These are phyloP conservation scores for Coreius guichenoti DNA, from an alignment of 2,797 vertebrate genomes.

Conservation along the genomic window DNA sequence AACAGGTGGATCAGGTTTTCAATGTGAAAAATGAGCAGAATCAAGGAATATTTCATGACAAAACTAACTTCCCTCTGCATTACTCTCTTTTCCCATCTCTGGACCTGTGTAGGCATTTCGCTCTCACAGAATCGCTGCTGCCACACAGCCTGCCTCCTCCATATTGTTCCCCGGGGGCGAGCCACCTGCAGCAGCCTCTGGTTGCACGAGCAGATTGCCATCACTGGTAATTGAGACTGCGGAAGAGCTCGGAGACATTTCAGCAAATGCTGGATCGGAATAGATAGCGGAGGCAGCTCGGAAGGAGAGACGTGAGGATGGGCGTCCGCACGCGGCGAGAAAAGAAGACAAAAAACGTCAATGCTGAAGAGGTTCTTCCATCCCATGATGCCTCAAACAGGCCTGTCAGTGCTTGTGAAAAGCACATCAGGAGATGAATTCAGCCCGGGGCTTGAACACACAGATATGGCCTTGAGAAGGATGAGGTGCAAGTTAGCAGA, in stretches of 20 bases:
- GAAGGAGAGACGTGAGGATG: slow-evolving; percentile 17
- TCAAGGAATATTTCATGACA: neutral
- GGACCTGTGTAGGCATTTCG: slow-evolving; percentile 34
- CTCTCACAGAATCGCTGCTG: slow-evolving; percentile 20
- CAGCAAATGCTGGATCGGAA: slow-evolving; percentile 27
- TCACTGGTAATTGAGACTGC: slow-evolving; percentile 61
- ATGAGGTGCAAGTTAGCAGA: neutral
- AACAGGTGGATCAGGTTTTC: neutral
- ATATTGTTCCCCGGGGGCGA: slow-evolving; percentile 52
- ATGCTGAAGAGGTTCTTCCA: slow-evolving; percentile 31
- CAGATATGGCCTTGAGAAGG: slow-evolving; percentile 18
- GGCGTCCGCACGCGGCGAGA: neutral
- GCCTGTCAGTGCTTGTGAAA: slow-evolving; percentile 46
- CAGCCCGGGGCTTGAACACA: slow-evolving; percentile 34
- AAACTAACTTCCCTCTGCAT: neutral
- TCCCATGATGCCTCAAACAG: slow-evolving; percentile 49
- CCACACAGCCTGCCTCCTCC: slow-evolving; percentile 39
- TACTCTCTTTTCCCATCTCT: slow-evolving; percentile 22
- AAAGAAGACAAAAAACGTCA: slow-evolving; percentile 25
- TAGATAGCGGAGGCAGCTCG: slow-evolving; percentile 8
- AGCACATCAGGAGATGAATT: slow-evolving; percentile 33
- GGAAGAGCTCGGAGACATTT: slow-evolving; percentile 58
- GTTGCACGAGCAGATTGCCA: slow-evolving; percentile 61
- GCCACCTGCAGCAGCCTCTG: slow-evolving; percentile 56
- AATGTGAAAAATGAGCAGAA: neutral